These are phyloP conservation scores for Chlorodrepanis virens DNA, from an alignment of 2,113 vertebrate genomes.

Conservation along the genomic window DNA sequence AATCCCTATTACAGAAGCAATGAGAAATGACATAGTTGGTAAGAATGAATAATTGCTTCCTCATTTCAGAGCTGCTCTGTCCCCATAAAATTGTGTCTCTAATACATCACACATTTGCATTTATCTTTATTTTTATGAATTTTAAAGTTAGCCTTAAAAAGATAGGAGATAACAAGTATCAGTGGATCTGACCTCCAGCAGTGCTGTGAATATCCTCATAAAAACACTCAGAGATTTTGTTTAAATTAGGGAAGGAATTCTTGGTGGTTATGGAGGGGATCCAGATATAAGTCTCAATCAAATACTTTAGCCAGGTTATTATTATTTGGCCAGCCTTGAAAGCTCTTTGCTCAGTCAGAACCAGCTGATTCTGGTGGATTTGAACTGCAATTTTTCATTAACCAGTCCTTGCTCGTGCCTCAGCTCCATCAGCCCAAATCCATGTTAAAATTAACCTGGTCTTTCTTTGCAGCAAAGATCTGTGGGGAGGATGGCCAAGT, in stretches of 20 bases:
- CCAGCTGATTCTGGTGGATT: neutral
- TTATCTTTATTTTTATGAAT: neutral
- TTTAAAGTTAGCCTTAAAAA: neutral
- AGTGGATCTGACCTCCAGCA: neutral
- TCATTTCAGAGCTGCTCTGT: neutral
- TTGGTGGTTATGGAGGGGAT: neutral
- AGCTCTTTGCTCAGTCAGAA: neutral
- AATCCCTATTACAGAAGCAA: constrained; percentile 93
- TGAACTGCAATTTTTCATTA: neutral
- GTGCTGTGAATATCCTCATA: neutral
- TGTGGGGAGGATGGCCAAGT: constrained; percentile 98
- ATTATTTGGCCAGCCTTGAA: neutral
- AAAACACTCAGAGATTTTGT: neutral
- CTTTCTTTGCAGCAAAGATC: constrained; percentile 87
- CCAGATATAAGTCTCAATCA: neutral
- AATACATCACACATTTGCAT: neutral
- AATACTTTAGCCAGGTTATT: neutral
- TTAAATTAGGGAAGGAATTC: neutral
- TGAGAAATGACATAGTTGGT: constrained; percentile 98
- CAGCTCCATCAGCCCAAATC: neutral
- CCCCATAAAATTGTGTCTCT: neutral
- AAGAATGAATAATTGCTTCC: constrained; percentile 47
- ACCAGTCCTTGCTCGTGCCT: neutral
- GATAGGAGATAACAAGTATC: neutral
- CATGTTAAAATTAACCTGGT: neutral